Conservation (phyloP, 1,140 invertebrate genomes). For the Drosophila navojoa region DNA sequence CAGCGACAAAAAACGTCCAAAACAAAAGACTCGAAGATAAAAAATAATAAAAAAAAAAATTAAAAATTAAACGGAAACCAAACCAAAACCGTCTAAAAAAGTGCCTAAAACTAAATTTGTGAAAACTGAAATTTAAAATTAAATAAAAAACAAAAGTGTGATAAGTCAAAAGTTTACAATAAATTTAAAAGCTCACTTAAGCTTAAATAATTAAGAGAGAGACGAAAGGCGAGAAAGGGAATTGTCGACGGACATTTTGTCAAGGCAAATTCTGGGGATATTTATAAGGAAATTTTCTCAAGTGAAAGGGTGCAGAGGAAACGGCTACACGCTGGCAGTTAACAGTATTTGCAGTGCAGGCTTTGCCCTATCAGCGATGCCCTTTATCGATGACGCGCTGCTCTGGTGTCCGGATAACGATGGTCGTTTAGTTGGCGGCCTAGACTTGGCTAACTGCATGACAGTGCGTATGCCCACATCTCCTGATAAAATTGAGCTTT, state of each 20-base stretch:
- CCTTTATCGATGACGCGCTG: constrained; percentile 96
- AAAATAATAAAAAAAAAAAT: constrained; percentile 10
- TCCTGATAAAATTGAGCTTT: constrained; percentile 68
- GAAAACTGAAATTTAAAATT: constrained; percentile 52
- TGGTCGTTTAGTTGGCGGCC: constrained; percentile 91
- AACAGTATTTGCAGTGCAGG: constrained; percentile 86
- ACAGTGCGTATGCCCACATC: constrained; percentile 85
- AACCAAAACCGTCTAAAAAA: constrained; percentile 77
- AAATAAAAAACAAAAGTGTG: constrained; percentile 44
- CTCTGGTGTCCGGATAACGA: constrained; percentile 96
- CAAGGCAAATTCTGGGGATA: too few species aligned
- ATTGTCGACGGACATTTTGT: background rate
- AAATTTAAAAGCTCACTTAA: background rate
- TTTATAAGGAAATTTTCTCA: constrained; percentile 17
- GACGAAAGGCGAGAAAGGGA: background rate
- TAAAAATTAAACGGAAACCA: constrained; percentile 55
- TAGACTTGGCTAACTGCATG: constrained; percentile 92
- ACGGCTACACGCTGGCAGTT: constrained; percentile 85
- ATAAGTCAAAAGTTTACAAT: constrained; percentile 36
- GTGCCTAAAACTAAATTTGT: constrained; percentile 58
- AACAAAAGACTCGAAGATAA: constrained; percentile 41
- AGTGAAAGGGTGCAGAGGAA: constrained; percentile 48
- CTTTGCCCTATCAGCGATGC: constrained; percentile 90
- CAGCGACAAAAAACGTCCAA: constrained; percentile 38
- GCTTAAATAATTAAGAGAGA: background rate